Conservation (phyloP, 2,888 invertebrate genomes). For the Sphaerophoria rueppellii region DNA sequence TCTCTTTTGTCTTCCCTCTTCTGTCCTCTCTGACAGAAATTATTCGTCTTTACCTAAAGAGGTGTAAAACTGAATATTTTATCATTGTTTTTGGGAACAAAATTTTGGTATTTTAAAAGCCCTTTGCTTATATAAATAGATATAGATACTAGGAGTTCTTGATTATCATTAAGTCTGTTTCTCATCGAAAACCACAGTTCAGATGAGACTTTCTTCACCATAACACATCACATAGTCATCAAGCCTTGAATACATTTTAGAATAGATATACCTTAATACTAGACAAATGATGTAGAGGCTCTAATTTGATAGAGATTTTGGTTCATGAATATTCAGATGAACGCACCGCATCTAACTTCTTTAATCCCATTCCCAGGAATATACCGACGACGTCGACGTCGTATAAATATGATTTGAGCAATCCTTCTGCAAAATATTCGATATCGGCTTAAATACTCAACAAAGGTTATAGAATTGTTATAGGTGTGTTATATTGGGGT, state of each 20-base stretch:
- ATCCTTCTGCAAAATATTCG: constrained; percentile 65
- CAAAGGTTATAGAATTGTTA: constrained; percentile 33
- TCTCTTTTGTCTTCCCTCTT: neutral
- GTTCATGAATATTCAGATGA: constrained; percentile 72
- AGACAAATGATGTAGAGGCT: constrained; percentile 46
- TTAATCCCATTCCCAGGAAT: no score
- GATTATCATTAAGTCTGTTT: constrained; percentile 61
- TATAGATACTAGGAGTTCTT: constrained; percentile 47
- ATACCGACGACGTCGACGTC: no score
- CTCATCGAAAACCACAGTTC: constrained; percentile 63
- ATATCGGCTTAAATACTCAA: constrained; percentile 66
- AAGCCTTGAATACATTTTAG: constrained; percentile 3
- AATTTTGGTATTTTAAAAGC: constrained; percentile 1
- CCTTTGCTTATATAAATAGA: neutral
- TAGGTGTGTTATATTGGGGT: neutral
- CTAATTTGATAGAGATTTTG: constrained; percentile 69
- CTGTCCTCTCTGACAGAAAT: constrained; percentile 46
- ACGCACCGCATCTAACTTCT: constrained; percentile 49
- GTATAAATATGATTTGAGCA: constrained; percentile 43
- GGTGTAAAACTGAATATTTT: constrained; percentile 64
- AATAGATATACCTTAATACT: neutral
- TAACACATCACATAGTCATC: neutral
- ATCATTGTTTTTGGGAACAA: constrained; percentile 27
- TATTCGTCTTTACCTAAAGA: constrained; percentile 47
- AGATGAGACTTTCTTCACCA: constrained; percentile 10